A percentile compares a stretch with the other conserved stretches of the same genome.
phyloP scores from a whole-genome alignment of 2,113 vertebrate genomes.

The Chaetops frenatus region DNA sequence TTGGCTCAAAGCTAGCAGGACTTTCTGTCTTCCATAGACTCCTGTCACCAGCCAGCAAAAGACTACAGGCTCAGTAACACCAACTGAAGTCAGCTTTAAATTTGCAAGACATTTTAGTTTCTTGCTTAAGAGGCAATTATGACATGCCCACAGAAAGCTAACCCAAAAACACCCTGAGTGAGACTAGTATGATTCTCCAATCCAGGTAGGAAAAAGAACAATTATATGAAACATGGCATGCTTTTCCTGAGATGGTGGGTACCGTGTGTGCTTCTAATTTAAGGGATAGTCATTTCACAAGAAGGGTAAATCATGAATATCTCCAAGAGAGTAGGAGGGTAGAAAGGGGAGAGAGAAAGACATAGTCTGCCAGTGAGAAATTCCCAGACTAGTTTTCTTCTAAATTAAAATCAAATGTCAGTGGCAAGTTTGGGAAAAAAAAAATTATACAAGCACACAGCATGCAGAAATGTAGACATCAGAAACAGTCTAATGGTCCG shows the following conservation, averaged over 20 bases:
- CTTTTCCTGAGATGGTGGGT: background rate
- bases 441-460: background rate
- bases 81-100: background rate
- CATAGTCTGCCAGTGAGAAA: background rate
- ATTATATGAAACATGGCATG: background rate
- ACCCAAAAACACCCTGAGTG: background rate
- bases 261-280: background rate
- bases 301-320: background rate
- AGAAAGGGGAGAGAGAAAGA: background rate
- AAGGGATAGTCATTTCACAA: constrained; percentile 8
- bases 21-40: background rate
- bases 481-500: background rate
- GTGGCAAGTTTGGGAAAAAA: background rate
- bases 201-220: constrained; percentile 26
- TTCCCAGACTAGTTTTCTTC: background rate
- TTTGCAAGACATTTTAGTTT: background rate
- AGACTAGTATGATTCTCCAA: background rate
- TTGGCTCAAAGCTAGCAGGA: background rate
- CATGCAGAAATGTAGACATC: background rate
- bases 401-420: background rate
- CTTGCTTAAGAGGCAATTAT: background rate
- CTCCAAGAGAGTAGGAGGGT: constrained; percentile 19
- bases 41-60: background rate
- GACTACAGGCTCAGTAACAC: background rate
- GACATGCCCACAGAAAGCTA: background rate